Conservation (phyloP, 2,888 invertebrate genomes). For the Prenolepis imparis region DNA sequence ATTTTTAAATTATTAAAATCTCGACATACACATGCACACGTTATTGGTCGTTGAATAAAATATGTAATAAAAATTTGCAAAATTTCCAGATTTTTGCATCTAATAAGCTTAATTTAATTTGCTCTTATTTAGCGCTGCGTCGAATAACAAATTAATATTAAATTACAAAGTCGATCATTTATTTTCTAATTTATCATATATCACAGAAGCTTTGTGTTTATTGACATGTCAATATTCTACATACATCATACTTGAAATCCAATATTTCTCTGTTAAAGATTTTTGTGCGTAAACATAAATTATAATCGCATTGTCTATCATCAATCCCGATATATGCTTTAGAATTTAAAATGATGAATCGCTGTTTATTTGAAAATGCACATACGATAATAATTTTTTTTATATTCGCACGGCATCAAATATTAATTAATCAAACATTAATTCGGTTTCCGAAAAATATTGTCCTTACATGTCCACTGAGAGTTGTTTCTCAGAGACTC, state of each 20-base stretch:
- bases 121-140: neutral
- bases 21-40: neutral
- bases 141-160: slow-evolving; percentile 9
- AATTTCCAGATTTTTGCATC: neutral
- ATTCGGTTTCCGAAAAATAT: slow-evolving; percentile 50
- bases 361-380: slow-evolving; percentile 1
- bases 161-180: neutral
- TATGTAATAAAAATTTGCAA: neutral
- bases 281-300: slow-evolving; percentile 5
- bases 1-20: slow-evolving; percentile 5
- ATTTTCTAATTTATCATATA: slow-evolving; percentile 9
- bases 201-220: neutral
- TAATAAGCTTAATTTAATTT: slow-evolving; percentile 11
- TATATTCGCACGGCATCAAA: slow-evolving; percentile 18
- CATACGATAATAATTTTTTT: neutral
- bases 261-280: slow-evolving; percentile 33
- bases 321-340: neutral
- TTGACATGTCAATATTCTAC: slow-evolving; percentile 12
- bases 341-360: slow-evolving; percentile 20
- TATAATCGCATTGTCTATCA: slow-evolving; percentile 2
- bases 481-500: slow-evolving; percentile 61
- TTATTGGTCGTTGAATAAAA: neutral
- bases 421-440: slow-evolving; percentile 46
- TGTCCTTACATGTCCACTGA: slow-evolving; percentile 52
- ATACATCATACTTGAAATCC: neutral